Percentiles rank a stretch among this genome's conserved stretches.
These are phyloP conservation scores for Microcebus griseorufus DNA, from an alignment of 2,113 vertebrate species.

Conservation along the genomic window DNA sequence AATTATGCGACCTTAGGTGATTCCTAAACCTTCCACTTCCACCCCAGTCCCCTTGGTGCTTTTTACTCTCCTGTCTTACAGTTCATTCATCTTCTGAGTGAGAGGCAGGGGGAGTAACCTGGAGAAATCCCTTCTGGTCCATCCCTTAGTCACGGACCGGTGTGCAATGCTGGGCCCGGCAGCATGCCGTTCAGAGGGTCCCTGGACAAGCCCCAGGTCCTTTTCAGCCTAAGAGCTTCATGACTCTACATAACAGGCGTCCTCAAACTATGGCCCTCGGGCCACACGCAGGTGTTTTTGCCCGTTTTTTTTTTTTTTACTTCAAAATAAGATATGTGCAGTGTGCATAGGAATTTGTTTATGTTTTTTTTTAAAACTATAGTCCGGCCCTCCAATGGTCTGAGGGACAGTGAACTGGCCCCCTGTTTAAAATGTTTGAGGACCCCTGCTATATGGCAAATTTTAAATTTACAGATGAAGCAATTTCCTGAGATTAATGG, in stretches of 20 bases:
- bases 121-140: conserved; percentile 29
- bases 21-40: not conserved
- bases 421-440: too few species aligned
- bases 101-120: conserved; percentile 76
- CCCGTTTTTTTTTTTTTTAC: too few species aligned
- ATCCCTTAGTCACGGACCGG: conserved; percentile 41
- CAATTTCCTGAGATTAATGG: not conserved
- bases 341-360: too few species aligned
- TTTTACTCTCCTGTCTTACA: conserved; percentile 37
- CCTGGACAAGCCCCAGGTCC: not conserved
- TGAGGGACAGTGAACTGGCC: too few species aligned
- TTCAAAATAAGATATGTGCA: too few species aligned
- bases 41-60: accelerated
- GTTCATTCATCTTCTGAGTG: conserved; percentile 88
- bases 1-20: not conserved
- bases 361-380: too few species aligned
- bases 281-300: too few species aligned
- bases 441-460: too few species aligned
- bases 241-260: not conserved
- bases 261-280: too few species aligned
- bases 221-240: not conserved
- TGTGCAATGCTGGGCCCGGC: conserved; percentile 85
- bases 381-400: too few species aligned
- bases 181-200: conserved; percentile 85
- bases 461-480: not conserved